A percentile compares a stretch with the other conserved stretches of the same genome.
Evolutionary conservation across 2,888 invertebrate genomes (phyloP).

Genomic region (Rhamnusium bicolor): DNA sequence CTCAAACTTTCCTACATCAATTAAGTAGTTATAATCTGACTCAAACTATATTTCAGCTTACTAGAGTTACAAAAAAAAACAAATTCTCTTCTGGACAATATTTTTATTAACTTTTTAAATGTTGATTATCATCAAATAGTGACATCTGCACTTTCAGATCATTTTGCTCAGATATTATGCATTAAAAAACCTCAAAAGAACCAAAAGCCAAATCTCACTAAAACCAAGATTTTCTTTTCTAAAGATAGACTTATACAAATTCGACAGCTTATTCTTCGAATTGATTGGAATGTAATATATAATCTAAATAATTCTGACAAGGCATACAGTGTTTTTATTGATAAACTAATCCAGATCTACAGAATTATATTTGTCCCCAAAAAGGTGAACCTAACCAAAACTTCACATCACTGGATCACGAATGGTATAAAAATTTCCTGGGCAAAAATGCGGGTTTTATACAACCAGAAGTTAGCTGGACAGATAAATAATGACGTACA

Average conservation of each 20-base stretch:
- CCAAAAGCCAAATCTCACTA: neutral
- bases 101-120: too few relatives aligned
- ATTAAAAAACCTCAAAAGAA: neutral
- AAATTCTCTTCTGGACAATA: too few relatives aligned
- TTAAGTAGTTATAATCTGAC: too few relatives aligned
- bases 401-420: neutral
- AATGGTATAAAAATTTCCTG: neutral
- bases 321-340: neutral
- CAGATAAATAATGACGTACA: neutral
- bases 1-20: too few relatives aligned
- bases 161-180: too few relatives aligned
- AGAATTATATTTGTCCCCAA: neutral
- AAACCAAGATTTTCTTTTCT: neutral
- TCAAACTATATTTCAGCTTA: too few relatives aligned
- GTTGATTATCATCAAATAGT: too few relatives aligned
- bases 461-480: neutral
- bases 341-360: too few relatives aligned
- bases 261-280: neutral
- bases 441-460: neutral
- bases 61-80: too few relatives aligned
- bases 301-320: neutral
- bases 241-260: neutral
- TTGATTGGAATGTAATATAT: neutral
- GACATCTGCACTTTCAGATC: too few relatives aligned
- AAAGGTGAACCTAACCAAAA: neutral